A percentile compares a stretch with the other conserved stretches of the same genome.
Evolutionary conservation across 2,113 vertebrate genomes (phyloP).

Genomic region (Otis tarda): DNA sequence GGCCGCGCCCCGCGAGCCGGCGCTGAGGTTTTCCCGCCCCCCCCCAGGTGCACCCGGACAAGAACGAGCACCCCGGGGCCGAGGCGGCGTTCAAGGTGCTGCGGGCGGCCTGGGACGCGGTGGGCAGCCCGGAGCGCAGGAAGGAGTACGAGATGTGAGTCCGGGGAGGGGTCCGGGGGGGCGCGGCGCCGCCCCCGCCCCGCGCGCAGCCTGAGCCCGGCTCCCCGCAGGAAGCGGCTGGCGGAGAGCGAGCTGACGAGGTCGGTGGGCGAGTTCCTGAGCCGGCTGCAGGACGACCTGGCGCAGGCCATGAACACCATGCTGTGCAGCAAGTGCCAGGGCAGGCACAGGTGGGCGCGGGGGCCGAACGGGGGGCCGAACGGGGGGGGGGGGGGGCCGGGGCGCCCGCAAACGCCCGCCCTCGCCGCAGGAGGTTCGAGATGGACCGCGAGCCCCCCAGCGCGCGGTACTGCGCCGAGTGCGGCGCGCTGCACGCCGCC

Average conservation of each 20-base stretch:
- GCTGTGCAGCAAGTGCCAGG: constrained; percentile 94
- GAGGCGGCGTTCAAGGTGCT: constrained; percentile 95
- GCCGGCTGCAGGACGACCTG: constrained; percentile 92
- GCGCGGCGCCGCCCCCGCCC: background rate
- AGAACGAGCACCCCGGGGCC: constrained; percentile 91
- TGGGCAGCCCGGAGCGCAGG: constrained; percentile 90
- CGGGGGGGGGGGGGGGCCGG: too few relatives aligned
- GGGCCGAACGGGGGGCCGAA: too few relatives aligned
- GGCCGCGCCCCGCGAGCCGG: accelerated
- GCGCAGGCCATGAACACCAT: constrained; percentile 96
- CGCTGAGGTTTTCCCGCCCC: background rate
- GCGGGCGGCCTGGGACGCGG: constrained; percentile 93
- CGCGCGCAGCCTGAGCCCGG: accelerated
- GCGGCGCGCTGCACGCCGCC: constrained; percentile 85
- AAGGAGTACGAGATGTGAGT: constrained; percentile 92
- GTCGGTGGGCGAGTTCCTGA: constrained; percentile 91
- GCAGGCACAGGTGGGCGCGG: constrained; percentile 86
- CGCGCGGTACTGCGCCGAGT: constrained; percentile 89
- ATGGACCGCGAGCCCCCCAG: constrained; percentile 86
- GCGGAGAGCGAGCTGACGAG: constrained; percentile 88
- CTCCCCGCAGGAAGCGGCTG: constrained; percentile 83
- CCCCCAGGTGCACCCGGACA: constrained; percentile 92
- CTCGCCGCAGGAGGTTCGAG: constrained; percentile 85
- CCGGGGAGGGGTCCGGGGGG: background rate
- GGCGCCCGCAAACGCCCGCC: too few relatives aligned